phyloP scores from a whole-genome alignment of 2,113 vertebrate genomes.

The Forbesichthys agassizii region DNA sequence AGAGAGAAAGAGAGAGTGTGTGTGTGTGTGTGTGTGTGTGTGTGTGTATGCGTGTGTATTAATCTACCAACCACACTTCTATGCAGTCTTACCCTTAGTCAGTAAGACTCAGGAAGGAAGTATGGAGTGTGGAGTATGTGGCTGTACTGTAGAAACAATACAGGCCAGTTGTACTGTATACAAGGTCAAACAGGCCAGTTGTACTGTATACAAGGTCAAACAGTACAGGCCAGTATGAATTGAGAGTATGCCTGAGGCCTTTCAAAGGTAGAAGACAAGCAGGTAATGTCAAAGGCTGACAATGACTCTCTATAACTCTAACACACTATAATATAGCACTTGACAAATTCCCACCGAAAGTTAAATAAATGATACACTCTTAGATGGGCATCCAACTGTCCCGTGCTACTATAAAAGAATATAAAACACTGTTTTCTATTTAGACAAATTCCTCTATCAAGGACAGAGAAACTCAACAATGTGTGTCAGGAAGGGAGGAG shows the following conservation, averaged over 20 bases:
- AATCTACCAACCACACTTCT: no score
- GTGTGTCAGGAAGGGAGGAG: conserved; percentile 23
- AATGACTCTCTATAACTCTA: neutral
- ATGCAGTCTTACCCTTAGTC: no score
- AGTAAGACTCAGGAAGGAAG: no score
- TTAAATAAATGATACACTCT: conserved; percentile 2
- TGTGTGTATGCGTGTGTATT: neutral
- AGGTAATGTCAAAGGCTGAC: no score
- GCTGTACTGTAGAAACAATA: no score
- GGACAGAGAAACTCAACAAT: conserved; percentile 32
- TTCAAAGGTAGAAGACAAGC: no score
- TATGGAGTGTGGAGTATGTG: no score
- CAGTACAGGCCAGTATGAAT: no score
- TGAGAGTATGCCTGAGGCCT: no score
- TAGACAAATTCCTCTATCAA: conserved; percentile 54
- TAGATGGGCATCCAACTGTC: conserved; percentile 28
- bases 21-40: conserved; percentile 10
- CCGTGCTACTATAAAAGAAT: conserved; percentile 9
- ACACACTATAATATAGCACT: neutral
- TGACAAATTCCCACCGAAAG: neutral
- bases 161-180: no score
- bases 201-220: no score
- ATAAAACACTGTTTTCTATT: conserved; percentile 14
- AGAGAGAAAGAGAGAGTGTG: neutral
- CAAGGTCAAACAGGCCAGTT: no score